Evolutionary conservation across 2,797 vertebrate genomes (phyloP), one percentile per base, ranked within the genome.

Genomic region (Melanotaenia trifasciata): DNA sequence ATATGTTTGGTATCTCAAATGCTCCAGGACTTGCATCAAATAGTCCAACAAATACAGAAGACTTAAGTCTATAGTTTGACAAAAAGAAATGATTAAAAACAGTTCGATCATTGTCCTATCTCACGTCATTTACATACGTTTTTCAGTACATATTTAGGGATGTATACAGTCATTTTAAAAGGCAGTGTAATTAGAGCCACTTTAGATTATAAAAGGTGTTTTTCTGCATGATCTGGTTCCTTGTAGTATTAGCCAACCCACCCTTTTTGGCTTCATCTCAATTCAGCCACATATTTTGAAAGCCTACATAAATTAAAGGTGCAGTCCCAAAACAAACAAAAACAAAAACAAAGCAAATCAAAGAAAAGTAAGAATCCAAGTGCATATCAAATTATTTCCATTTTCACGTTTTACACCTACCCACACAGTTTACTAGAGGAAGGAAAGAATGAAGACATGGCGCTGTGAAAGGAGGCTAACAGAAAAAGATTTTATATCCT

Each of bases 281-380:
- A 51, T 56, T 67, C 22, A 71, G n/a, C 33, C 20, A 28, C 22
- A 28, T 33, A 69, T 43, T 73, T 35, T 18, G 64, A 69, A 73
- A 59, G 58, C 30, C 22, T 28, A 40, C 11, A n/a, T 20, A n/a
- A 76, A 53, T 40, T 62, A 79, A 71, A 58, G 45, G 28, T 54
- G 2, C 11, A 24, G 24, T 70, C 32, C 26, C 8, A 28, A 32
- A 45, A 67, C n/a, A n/a, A n/a, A n/a, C n/a, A n/a, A 28, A 32
- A 45, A 67, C 8, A 28, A 32, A 45, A 67, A 77, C 67, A 63
- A 18, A 67, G 53, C 40, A 58, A 71, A 63, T 76, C 60, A 76
- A 74, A 81, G 67, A 62, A 74, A 73, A 64, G 16, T 10, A 40
- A 61, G 10, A 73, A 58, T 35, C 30, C 24, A 65, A 73, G 45